Percentiles rank a stretch among this genome's conserved stretches.
Evolutionary conservation across 2,797 vertebrate species (phyloP).

Genomic region (Macroramphosus scolopax): DNA sequence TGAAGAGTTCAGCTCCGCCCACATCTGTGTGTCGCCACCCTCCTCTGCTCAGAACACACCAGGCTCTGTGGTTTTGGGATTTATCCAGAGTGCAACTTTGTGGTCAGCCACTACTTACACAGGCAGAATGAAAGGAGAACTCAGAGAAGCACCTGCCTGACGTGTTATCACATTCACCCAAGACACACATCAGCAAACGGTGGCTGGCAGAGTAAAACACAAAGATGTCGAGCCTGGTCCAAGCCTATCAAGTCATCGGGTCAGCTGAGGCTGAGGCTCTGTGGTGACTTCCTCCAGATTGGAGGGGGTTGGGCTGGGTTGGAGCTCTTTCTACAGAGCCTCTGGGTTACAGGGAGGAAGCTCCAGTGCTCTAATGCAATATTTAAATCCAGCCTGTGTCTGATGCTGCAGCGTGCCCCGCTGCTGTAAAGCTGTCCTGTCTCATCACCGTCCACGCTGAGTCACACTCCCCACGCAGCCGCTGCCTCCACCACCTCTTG

Average conservation of each 20-base stretch:
- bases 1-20: conserved; percentile 26
- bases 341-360: conserved; percentile 7
- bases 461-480: conserved; percentile 53
- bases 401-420: conserved; percentile 45
- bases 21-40: conserved; percentile 5
- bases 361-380: conserved; percentile 61
- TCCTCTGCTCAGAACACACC: conserved; percentile 27
- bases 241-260: conserved; percentile 5
- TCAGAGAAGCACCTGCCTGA: conserved; percentile 49
- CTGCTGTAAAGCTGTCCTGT: conserved; percentile 61
- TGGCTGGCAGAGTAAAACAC: conserved; percentile 18
- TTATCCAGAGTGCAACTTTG: conserved; percentile 57
- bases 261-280: conserved; percentile 17
- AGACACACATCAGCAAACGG: conserved; percentile 31
- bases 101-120: conserved; percentile 57
- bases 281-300: conserved; percentile 8
- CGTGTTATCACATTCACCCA: conserved; percentile 51
- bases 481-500: conserved; percentile 45
- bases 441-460: conserved; percentile 63
- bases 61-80: conserved; percentile 64
- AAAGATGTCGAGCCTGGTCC: conserved; percentile 3
- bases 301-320: conserved; percentile 6
- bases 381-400: conserved; percentile 60
- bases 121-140: conserved; percentile 44
- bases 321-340: conserved; percentile 31